phyloP scores from a whole-genome alignment of 2,797 vertebrate species.

The Crenuchus spilurus region DNA sequence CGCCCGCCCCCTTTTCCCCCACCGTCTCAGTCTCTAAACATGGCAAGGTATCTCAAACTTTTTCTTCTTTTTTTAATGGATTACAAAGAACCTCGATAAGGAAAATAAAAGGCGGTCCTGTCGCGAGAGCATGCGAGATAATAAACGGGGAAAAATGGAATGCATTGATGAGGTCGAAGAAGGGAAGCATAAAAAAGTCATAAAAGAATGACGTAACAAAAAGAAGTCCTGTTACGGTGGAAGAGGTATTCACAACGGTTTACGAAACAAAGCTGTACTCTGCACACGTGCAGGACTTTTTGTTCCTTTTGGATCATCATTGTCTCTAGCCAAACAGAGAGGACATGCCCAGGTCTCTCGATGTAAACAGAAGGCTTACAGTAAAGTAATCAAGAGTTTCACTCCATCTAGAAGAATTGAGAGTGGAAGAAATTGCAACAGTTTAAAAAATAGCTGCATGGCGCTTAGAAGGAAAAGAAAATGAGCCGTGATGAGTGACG shows the following conservation, averaged over 20 bases:
- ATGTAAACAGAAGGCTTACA: slow-evolving; percentile 33
- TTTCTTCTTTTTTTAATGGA: slow-evolving; percentile 27
- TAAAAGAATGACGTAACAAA: slow-evolving; percentile 24
- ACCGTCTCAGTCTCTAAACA: slow-evolving; percentile 49
- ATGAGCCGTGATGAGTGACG: slow-evolving; percentile 14
- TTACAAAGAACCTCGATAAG: slow-evolving; percentile 44
- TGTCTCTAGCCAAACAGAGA: background rate
- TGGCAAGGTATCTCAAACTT: slow-evolving; percentile 31
- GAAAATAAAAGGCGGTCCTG: slow-evolving; percentile 26
- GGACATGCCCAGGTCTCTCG: background rate
- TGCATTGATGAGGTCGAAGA: background rate
- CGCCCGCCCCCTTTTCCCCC: background rate
- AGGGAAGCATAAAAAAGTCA: slow-evolving; percentile 14
- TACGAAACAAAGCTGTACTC: slow-evolving; percentile 18
- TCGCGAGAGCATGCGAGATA: slow-evolving; percentile 3
- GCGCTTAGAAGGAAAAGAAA: background rate
- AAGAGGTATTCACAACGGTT: slow-evolving; percentile 43
- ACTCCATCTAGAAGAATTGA: background rate
- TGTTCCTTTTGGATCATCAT: background rate
- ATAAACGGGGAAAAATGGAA: background rate
- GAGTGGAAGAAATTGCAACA: background rate
- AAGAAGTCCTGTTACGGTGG: slow-evolving; percentile 44
- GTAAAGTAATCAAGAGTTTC: slow-evolving; percentile 24
- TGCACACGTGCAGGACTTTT: background rate
- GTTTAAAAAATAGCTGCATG: background rate